These are phyloP conservation scores for Venustoraphidia nigricollis DNA, from an alignment of 2,888 invertebrate species.

Conservation along the genomic window DNA sequence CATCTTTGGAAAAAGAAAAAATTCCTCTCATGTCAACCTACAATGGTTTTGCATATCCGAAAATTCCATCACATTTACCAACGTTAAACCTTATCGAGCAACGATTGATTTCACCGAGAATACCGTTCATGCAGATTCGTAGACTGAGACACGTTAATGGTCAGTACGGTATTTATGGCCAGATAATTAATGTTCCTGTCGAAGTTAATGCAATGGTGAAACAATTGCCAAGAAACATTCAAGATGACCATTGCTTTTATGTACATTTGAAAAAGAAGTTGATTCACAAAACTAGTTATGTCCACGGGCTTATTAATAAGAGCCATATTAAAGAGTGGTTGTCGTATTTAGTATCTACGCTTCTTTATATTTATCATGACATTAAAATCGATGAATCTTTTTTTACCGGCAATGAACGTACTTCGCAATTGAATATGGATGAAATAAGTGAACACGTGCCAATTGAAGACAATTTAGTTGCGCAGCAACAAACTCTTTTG, in stretches of 20 bases:
- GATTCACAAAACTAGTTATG: constrained; percentile 15
- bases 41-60: too few relatives aligned
- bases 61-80: too few relatives aligned
- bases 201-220: constrained; percentile 11
- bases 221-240: constrained; percentile 11
- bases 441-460: constrained; percentile 11
- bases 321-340: constrained; percentile 14
- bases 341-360: constrained; percentile 10
- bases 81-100: constrained; percentile 2
- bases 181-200: constrained; percentile 14
- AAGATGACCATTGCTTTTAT: constrained; percentile 16
- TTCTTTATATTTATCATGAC: constrained; percentile 9
- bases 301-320: constrained; percentile 14
- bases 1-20: constrained; percentile 1
- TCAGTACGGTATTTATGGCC: constrained; percentile 12
- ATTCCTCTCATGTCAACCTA: constrained; percentile 13
- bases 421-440: too few relatives aligned
- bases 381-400: constrained; percentile 12
- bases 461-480: constrained; percentile 13
- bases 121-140: constrained; percentile 2
- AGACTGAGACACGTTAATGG: constrained; percentile 12
- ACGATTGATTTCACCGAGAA: constrained; percentile 2
- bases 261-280: constrained; percentile 15
- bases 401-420: constrained; percentile 2
- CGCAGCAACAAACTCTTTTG: constrained; percentile 13